These are phyloP conservation scores for Laspeyria flexula DNA, from an alignment of 2,888 invertebrate species.

Conservation along the genomic window DNA sequence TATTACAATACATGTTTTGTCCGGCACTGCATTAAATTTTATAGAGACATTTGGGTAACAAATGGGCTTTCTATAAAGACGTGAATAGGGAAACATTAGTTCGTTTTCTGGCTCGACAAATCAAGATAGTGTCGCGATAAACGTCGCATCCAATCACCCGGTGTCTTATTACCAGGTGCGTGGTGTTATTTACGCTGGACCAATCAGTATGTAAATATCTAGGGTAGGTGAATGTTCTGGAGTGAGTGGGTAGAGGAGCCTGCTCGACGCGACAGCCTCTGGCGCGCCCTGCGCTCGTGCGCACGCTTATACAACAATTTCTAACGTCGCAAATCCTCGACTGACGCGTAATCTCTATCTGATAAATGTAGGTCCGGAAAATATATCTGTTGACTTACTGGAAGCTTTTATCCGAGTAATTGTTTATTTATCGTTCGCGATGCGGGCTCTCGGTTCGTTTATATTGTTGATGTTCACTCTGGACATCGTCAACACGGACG, in stretches of 20 bases:
- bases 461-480: constrained; percentile 55
- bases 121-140: constrained; percentile 76
- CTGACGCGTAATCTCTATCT: constrained; percentile 38
- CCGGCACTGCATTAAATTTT: constrained; percentile 55
- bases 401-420: constrained; percentile 25
- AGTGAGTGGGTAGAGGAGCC: constrained; percentile 75
- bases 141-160: constrained; percentile 67
- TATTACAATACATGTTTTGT: constrained; percentile 29
- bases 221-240: constrained; percentile 81
- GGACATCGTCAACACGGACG: constrained; percentile 47
- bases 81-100: constrained; percentile 60
- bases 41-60: constrained; percentile 66
- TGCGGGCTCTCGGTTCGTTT: constrained; percentile 52
- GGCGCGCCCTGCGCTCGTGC: constrained; percentile 73
- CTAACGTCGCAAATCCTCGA: constrained; percentile 49
- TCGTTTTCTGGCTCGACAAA: constrained; percentile 63
- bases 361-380: constrained; percentile 27
- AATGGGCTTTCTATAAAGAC: constrained; percentile 61
- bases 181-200: constrained; percentile 72
- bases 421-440: constrained; percentile 49
- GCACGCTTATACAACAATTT: constrained; percentile 61
- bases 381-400: constrained; percentile 34
- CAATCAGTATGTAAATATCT: constrained; percentile 84
- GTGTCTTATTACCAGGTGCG: constrained; percentile 72
- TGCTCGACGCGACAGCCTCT: constrained; percentile 69